Conservation (phyloP, 2,797 vertebrate genomes). For the Poeciliopsis infans region DNA sequence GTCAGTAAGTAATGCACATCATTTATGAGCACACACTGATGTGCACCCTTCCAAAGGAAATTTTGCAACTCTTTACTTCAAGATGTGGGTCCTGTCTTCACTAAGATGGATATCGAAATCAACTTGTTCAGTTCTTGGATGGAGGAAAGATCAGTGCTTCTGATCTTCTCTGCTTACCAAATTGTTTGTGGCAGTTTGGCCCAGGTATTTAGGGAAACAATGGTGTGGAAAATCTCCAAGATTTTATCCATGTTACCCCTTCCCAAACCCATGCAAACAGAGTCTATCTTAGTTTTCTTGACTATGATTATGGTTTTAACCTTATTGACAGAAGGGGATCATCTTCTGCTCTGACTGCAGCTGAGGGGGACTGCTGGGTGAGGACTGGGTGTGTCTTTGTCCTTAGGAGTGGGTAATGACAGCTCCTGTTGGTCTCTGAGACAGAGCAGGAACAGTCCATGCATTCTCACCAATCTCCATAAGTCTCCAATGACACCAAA, state of each 20-base stretch:
- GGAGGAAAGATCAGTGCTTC: neutral
- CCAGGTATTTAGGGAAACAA: neutral
- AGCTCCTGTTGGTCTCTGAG: neutral
- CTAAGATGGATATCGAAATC: neutral
- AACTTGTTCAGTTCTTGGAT: neutral
- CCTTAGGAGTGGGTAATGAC: neutral
- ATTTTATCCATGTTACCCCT: neutral
- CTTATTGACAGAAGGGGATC: neutral
- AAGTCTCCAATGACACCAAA: neutral
- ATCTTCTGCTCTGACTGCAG: constrained; percentile 1
- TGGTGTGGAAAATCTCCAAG: too few species aligned
- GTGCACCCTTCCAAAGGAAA: neutral
- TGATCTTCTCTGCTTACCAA: neutral
- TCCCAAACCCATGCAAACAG: neutral
- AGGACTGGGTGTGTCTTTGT: neutral
- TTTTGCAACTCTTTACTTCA: constrained; percentile 11
- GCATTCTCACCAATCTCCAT: neutral
- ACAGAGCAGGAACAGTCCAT: neutral
- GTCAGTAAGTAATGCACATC: constrained; percentile 18
- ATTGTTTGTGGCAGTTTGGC: neutral
- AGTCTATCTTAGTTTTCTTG: neutral
- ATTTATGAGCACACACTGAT: neutral
- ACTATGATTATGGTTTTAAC: neutral
- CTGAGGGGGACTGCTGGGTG: neutral
- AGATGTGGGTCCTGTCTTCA: neutral